A percentile compares a stretch with the other conserved stretches of the same genome.
Evolutionary conservation across 2,113 vertebrate genomes (phyloP).

Genomic region (Phoenicopterus ruber): DNA sequence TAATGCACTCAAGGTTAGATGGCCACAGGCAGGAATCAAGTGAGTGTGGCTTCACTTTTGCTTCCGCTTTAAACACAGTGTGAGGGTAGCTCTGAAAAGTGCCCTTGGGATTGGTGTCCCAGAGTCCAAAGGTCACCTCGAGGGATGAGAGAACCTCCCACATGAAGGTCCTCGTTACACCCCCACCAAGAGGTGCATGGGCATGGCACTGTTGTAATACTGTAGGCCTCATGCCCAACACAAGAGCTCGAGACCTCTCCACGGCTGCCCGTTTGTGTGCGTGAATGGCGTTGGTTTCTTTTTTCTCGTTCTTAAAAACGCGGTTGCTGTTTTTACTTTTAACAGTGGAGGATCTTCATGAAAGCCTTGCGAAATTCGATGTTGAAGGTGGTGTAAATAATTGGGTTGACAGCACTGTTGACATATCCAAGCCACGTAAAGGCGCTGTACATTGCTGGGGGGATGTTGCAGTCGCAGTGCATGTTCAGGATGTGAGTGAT

Average conservation of each 20-base stretch:
- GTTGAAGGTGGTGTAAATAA: conserved; percentile 99
- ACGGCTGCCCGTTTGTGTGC: background rate
- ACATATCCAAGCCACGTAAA: conserved; percentile 98
- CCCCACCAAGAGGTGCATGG: background rate
- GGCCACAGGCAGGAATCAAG: background rate
- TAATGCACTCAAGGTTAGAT: background rate
- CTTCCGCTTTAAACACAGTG: background rate
- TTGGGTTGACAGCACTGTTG: conserved; percentile 97
- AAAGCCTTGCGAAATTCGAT: conserved; percentile 98
- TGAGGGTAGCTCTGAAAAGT: conserved; percentile 8
- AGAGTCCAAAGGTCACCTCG: background rate
- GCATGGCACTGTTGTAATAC: background rate
- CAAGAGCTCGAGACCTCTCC: background rate
- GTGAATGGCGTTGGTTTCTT: background rate
- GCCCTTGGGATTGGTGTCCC: background rate
- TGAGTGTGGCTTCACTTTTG: background rate
- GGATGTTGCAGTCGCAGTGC: conserved; percentile 92
- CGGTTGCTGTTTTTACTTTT: conserved; percentile 21
- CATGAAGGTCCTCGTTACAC: background rate
- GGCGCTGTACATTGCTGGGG: conserved; percentile 90
- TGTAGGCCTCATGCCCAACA: background rate
- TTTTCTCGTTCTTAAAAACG: background rate
- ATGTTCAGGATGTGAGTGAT: conserved; percentile 98
- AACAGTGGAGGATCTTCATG: conserved; percentile 97
- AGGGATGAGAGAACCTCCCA: background rate